Evolutionary conservation across 2,888 invertebrate species (phyloP).

Genomic region (Nebria brevicollis): DNA sequence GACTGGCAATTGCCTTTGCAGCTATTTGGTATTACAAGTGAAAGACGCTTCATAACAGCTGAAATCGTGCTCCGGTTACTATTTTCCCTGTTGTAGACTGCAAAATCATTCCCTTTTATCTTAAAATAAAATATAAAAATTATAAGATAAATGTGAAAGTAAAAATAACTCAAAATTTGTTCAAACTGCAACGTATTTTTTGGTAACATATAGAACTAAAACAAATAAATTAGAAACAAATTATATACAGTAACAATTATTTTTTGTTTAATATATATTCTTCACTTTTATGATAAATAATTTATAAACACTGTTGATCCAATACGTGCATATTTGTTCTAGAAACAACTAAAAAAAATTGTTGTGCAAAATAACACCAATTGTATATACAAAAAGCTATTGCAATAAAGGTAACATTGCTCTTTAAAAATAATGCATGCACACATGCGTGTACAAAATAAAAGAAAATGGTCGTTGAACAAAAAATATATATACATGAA

Average conservation of each 20-base stretch:
- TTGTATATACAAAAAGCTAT: slow-evolving; percentile 22
- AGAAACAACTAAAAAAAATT: neutral
- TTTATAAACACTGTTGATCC: neutral
- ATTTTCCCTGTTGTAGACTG: slow-evolving; percentile 60
- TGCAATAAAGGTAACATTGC: slow-evolving; percentile 23
- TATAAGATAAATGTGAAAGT: slow-evolving; percentile 53
- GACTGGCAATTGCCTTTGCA: slow-evolving; percentile 77
- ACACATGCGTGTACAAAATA: slow-evolving; percentile 34
- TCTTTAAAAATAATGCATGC: slow-evolving; percentile 32
- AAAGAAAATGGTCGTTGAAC: neutral
- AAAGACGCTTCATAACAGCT: slow-evolving; percentile 65
- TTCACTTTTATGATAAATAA: neutral
- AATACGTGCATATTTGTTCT: slow-evolving; percentile 1
- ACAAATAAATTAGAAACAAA: neutral
- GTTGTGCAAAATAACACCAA: slow-evolving; percentile 10
- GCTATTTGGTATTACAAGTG: slow-evolving; percentile 75
- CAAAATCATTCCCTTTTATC: slow-evolving; percentile 62
- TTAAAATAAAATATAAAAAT: slow-evolving; percentile 58
- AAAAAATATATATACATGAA: neutral
- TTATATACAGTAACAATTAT: neutral
- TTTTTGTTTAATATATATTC: neutral
- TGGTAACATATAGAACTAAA: slow-evolving; percentile 1
- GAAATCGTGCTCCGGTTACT: slow-evolving; percentile 59
- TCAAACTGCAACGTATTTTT: neutral
- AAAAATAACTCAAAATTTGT: slow-evolving; percentile 39